Evolutionary conservation across 2,113 vertebrate species (phyloP).

Genomic region (Ia io): DNA sequence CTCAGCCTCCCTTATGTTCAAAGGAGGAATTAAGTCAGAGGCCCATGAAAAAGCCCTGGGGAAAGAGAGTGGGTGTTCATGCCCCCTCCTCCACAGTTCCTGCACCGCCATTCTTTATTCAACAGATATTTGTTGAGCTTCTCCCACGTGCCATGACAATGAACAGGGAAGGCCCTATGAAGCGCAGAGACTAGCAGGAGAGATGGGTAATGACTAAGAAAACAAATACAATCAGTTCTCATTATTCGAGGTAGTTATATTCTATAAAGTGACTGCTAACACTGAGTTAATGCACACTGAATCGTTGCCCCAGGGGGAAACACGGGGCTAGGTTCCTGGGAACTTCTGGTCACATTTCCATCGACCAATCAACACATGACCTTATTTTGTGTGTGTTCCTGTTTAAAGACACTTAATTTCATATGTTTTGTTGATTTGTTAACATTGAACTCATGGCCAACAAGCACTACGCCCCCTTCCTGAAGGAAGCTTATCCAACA

Average conservation of each 20-base stretch:
- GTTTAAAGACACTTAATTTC: slow-evolving; percentile 30
- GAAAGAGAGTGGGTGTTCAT: not conserved
- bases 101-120: not conserved
- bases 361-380: not conserved
- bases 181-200: not conserved
- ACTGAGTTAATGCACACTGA: not conserved
- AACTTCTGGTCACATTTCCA: slow-evolving; percentile 3
- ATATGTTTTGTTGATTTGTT: not conserved
- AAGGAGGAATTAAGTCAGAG: not conserved
- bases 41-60: not conserved
- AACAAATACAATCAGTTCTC: slow-evolving; percentile 34
- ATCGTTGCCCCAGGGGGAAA: not conserved
- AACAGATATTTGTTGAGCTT: not conserved
- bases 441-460: not conserved
- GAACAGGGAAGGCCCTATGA: not conserved
- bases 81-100: not conserved
- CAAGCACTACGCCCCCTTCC: not conserved
- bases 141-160: not conserved
- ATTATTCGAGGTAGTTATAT: not conserved
- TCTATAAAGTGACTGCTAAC: not conserved
- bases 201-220: slow-evolving; percentile 34
- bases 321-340: not conserved
- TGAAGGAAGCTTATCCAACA: not conserved
- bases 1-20: not conserved
- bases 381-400: not conserved